These are phyloP conservation scores for Lepilemur septentrionalis DNA, from an alignment of 2,797 vertebrate genomes.

Conservation along the genomic window DNA sequence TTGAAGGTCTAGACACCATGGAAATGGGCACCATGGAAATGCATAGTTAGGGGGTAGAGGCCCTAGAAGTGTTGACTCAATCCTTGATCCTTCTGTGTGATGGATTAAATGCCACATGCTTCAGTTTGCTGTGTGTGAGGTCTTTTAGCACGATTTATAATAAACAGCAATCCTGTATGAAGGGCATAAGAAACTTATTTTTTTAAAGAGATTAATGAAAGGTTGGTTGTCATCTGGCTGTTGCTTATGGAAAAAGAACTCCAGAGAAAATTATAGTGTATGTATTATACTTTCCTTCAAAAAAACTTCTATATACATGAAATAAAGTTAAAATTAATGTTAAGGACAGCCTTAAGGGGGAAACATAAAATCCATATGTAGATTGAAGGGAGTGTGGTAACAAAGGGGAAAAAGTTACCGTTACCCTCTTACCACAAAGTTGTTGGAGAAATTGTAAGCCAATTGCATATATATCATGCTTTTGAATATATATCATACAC, in stretches of 20 bases:
- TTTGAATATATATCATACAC: neutral
- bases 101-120: constrained; percentile 58
- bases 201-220: constrained; percentile 38
- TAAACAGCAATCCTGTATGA: constrained; percentile 17
- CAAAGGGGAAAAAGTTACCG: neutral
- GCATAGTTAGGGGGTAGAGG: constrained; percentile 14
- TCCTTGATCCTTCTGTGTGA: constrained; percentile 57
- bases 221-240: constrained; percentile 31
- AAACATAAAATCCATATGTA: neutral
- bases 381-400: neutral
- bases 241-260: constrained; percentile 22
- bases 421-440: neutral
- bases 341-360: neutral
- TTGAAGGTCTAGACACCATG: constrained; percentile 61
- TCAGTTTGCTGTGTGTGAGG: constrained; percentile 39
- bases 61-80: constrained; percentile 54
- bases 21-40: constrained; percentile 64
- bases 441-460: neutral
- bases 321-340: constrained; percentile 55
- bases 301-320: neutral
- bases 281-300: neutral
- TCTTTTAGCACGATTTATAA: constrained; percentile 43
- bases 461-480: neutral
- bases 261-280: constrained; percentile 26
- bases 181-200: constrained; percentile 31